These are phyloP conservation scores for Otus sunia DNA, from an alignment of 2,113 vertebrate genomes.

Conservation along the genomic window DNA sequence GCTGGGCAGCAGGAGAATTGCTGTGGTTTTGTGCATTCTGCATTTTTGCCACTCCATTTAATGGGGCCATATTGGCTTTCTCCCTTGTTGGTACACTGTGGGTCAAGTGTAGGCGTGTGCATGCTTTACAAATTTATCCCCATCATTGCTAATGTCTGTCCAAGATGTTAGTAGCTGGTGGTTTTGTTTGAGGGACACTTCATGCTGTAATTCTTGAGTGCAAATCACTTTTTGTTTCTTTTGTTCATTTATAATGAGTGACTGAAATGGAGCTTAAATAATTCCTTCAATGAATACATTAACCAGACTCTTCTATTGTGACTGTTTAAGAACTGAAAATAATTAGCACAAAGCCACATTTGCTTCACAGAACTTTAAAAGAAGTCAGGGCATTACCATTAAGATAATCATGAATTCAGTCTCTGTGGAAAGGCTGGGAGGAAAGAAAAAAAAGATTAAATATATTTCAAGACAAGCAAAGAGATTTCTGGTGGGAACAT, in stretches of 20 bases:
- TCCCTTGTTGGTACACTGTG: conserved; percentile 61
- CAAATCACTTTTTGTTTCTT: conserved; percentile 77
- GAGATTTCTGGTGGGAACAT: conserved; percentile 73
- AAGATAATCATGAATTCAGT: conserved; percentile 69
- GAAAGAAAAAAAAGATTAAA: conserved; percentile 54
- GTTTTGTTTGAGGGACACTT: conserved; percentile 72
- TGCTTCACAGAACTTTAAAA: conserved; percentile 70
- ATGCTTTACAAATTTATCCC: conserved; percentile 64
- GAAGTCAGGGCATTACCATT: conserved; percentile 61
- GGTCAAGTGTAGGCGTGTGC: conserved; percentile 79
- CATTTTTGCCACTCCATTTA: conserved; percentile 65
- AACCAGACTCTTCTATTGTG: conserved; percentile 72
- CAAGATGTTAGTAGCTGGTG: conserved; percentile 60
- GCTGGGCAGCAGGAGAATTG: conserved; percentile 69
- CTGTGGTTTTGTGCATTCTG: conserved; percentile 21
- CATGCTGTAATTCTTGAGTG: conserved; percentile 73
- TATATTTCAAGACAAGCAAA: conserved; percentile 69
- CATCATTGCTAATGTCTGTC: conserved; percentile 52
- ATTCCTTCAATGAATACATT: conserved; percentile 76
- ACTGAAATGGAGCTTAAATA: conserved; percentile 79
- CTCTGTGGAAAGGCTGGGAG: conserved; percentile 57
- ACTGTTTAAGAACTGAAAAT: conserved; percentile 73
- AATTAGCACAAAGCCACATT: conserved; percentile 75
- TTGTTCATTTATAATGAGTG: conserved; percentile 73
- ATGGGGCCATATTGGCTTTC: conserved; percentile 62